phyloP scores from a whole-genome alignment of 2,113 vertebrate genomes.

The Hydropotes inermis region DNA sequence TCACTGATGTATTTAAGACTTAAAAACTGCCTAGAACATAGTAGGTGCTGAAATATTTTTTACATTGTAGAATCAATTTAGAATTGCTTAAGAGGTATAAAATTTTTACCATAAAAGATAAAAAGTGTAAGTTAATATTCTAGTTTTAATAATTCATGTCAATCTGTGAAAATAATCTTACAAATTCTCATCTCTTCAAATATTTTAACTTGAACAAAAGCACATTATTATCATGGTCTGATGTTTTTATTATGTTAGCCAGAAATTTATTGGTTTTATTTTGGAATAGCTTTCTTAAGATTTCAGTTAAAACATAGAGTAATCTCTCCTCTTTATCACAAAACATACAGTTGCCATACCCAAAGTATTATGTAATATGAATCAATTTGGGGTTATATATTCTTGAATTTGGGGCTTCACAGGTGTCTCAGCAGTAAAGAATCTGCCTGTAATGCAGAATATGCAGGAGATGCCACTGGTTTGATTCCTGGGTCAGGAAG shows the following conservation, averaged over 20 bases:
- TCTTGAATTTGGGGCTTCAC: background rate
- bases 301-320: background rate
- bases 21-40: background rate
- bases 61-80: background rate
- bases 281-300: background rate
- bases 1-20: background rate
- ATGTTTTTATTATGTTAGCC: background rate
- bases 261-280: background rate
- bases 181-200: background rate
- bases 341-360: background rate
- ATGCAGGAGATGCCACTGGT: fast-evolving
- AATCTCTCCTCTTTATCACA: background rate
- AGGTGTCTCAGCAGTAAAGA: background rate
- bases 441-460: background rate
- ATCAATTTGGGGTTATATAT: background rate
- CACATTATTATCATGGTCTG: background rate
- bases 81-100: background rate
- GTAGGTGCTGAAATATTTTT: slow-evolving; percentile 41
- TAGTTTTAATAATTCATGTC: slow-evolving; percentile 3
- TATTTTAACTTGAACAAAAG: slow-evolving; percentile 36
- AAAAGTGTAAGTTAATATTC: background rate
- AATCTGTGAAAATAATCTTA: background rate
- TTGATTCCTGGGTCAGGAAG: background rate
- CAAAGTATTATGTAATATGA: background rate
- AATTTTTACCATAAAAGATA: background rate